Evolutionary conservation across 92 coral and sea anemone genomes (phyloP).

Genomic region (Plumapathes pennacea): DNA sequence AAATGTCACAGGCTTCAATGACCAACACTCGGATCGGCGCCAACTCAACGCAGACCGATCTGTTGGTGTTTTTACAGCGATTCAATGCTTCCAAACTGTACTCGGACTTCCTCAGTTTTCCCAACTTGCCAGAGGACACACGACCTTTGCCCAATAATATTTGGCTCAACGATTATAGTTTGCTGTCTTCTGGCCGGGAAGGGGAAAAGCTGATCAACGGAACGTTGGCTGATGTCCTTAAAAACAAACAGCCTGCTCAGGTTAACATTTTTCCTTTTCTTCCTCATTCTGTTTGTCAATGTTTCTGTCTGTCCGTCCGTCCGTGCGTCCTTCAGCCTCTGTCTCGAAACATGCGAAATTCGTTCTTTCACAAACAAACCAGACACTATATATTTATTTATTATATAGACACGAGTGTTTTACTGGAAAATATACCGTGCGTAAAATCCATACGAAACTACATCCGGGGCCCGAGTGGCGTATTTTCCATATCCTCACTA

Average conservation of each 20-base stretch:
- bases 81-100: conserved; percentile 58
- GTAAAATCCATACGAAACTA: too few relatives aligned
- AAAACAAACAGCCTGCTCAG: conserved; percentile 60
- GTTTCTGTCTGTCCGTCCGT: too few relatives aligned
- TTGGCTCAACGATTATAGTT: conserved; percentile 89
- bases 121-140: conserved; percentile 63
- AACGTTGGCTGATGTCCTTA: conserved; percentile 27
- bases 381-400: too few relatives aligned
- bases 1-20: conserved; percentile 79
- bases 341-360: too few relatives aligned
- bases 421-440: too few relatives aligned
- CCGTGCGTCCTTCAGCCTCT: too few relatives aligned
- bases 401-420: too few relatives aligned
- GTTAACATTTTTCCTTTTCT: conserved; percentile 7
- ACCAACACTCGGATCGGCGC: conserved; percentile 88
- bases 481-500: too few relatives aligned
- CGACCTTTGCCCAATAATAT: conserved; percentile 80
- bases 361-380: too few relatives aligned
- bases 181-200: conserved; percentile 52
- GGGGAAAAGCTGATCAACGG: conserved; percentile 60
- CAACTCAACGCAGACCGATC: conserved; percentile 81
- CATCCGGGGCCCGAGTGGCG: too few relatives aligned
- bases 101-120: conserved; percentile 60
- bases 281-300: too few relatives aligned
- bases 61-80: conserved; percentile 79